Evolutionary conservation across 2,888 invertebrate genomes (phyloP), one percentile per base, ranked within the genome.

Genomic region (Minunthozetes semirufus): DNA sequence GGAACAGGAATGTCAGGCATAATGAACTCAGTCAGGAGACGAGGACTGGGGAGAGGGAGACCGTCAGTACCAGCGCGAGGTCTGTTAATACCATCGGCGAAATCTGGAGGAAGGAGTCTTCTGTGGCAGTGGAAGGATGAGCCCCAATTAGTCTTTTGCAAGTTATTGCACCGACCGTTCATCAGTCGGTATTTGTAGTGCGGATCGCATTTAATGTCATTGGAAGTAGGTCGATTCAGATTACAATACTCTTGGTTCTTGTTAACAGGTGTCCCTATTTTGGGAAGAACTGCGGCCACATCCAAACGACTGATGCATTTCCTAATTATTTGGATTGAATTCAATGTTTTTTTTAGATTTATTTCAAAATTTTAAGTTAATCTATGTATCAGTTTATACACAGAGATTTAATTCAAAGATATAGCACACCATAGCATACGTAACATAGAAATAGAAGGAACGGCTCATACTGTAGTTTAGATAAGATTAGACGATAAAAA

Each of bases 41-140:
- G 78, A 42, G 82, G 79, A 73, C 79, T 80, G 0, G 82, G 82
- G 13, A 83, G 76, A 2, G 79, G 78, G 1, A 83, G 82, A 0
- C 87, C 87, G 76, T 86, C 86, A 33, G 85, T 82, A 0, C 88
- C 86, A 0, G 82, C 81, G 33, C 76, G 74, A 72, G 88, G 83
- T 63, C 88, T 85, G 0, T 84, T 88, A 83, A 86, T 79, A 83
- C 84, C 84, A 76, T 84, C 84, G 13, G 80, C 81, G 77, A 84
- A 84, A 76, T 83, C 82, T 0, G 84, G 83, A 8, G 83, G 82
- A 19, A 84, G 79, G 33, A 84, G 80, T 72, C 84, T 80, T 76
- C 83, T 82, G 71, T 83, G 81, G 19, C 84, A 82, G 8, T 82
- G 81, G 48, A 82, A 82, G 9, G 83, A 81, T 68, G 80, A 80